A percentile compares a stretch with the other conserved stretches of the same genome.
phyloP scores from a whole-genome alignment of 2,797 vertebrate genomes.

The Coccyzus lansbergi region DNA sequence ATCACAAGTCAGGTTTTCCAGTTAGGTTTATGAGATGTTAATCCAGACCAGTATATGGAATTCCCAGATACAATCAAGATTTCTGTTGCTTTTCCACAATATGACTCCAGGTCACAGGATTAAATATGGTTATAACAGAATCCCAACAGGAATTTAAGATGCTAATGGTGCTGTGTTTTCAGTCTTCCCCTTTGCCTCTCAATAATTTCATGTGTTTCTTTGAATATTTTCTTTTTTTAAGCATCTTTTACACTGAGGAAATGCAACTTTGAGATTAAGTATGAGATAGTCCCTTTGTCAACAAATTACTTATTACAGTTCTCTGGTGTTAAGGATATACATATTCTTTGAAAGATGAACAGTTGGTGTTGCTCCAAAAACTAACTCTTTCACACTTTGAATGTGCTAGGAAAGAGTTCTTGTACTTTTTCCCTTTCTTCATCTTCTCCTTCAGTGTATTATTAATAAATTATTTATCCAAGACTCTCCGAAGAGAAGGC shows the following conservation, averaged over 20 bases:
- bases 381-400: neutral
- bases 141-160: neutral
- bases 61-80: neutral
- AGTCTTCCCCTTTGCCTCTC: neutral
- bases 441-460: neutral
- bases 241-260: neutral
- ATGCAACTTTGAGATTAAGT: neutral
- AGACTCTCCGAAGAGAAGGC: neutral
- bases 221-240: neutral
- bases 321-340: neutral
- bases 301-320: neutral
- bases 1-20: neutral
- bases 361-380: neutral
- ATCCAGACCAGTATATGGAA: neutral
- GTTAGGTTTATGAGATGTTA: neutral
- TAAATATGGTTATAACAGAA: neutral
- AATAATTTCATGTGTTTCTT: neutral
- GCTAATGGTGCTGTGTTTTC: neutral
- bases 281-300: neutral
- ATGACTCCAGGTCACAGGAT: neutral
- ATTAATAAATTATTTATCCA: slow-evolving; percentile 14
- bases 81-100: neutral
- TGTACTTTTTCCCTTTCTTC: neutral
- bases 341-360: neutral
- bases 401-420: neutral